Evolutionary conservation across 1,140 invertebrate species (phyloP), one percentile per base, ranked within the genome.

Genomic region (Babylonia areolata): DNA sequence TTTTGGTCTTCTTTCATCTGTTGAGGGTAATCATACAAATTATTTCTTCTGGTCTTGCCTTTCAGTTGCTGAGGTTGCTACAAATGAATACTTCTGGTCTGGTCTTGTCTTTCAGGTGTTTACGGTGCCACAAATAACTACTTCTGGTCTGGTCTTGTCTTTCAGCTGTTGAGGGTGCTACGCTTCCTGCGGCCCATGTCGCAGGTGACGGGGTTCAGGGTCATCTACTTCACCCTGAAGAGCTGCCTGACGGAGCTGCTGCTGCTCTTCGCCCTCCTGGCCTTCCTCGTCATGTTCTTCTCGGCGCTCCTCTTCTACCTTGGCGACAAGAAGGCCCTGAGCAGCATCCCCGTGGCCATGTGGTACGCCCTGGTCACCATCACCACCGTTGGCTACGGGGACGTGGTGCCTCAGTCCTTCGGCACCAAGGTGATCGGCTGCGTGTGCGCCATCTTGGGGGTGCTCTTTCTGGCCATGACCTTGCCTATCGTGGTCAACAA

Each of bases 331-430:
- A 39, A 71, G 12, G 15, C 87, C 11, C 91, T 93, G 42, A 73
- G 58, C 31, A 98, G 97, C 94, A 99, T 99, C 95, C 98, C 98
- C 12, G 95, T 98, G 85, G 98, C 98, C 28, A 95, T 99, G 95
- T 99, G 98, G 98, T 99, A 98, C 98, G 93, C 91, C 1, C 77
- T 92, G 64, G 89, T 93, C 95, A 99, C 98, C 93, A 99, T 99
- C 98, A 99, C 98, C 93, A 99, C 98, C 90, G 98, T 99, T 92
- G 98, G 98, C 85, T 99, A 99, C 96, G 99, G 99, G 95, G 99
- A 99, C 95, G 98, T 99, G 80, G 69, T 84, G 11, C 91, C 91
- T 31, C 87, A 64, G 46, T 86, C 78, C 11, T 75, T 75, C 73
- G 15, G 51, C 33, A 81, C 80, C 9, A 81, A 86, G 80, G 58